Evolutionary conservation across 2,888 invertebrate genomes (phyloP).

Genomic region (Cheilosia vulpina): DNA sequence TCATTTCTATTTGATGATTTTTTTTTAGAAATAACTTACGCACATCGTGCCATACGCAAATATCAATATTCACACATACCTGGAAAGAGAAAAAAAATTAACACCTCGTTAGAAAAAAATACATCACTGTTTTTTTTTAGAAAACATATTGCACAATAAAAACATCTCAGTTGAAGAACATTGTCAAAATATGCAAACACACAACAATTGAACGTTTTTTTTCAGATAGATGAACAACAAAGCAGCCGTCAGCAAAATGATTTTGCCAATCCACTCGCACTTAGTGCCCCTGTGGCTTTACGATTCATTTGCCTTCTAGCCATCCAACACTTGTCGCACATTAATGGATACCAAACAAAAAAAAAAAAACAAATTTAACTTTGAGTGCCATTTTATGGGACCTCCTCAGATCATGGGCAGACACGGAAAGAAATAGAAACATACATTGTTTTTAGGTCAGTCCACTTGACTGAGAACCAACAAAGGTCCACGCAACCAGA

Average conservation of each 20-base stretch:
- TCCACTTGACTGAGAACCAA: conserved; percentile 57
- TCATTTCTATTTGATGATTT: no score
- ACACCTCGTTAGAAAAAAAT: conserved; percentile 39
- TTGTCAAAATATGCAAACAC: conserved; percentile 27
- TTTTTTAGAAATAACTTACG: conserved; percentile 28
- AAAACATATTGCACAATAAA: neutral
- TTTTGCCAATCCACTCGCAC: conserved; percentile 38
- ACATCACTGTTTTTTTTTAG: neutral
- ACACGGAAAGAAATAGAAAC: conserved; percentile 35
- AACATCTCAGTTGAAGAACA: conserved; percentile 3
- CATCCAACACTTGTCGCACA: conserved; percentile 59
- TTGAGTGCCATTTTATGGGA: conserved; percentile 44
- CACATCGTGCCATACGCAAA: neutral
- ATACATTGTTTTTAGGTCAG: conserved; percentile 64
- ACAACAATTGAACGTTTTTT: conserved; percentile 57
- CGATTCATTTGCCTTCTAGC: conserved; percentile 46
- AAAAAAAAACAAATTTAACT: conserved; percentile 16
- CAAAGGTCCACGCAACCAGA: conserved; percentile 39
- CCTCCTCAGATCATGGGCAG: conserved; percentile 20
- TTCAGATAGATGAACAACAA: conserved; percentile 20
- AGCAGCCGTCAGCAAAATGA: conserved; percentile 10
- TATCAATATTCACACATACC: conserved; percentile 50
- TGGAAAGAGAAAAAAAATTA: conserved; percentile 54
- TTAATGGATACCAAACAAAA: conserved; percentile 47
- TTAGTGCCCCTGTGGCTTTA: conserved; percentile 39